Base-by-base conservation (phyloP, 2,113 vertebrate species). In the Laterallus jamaicensis region DNA sequence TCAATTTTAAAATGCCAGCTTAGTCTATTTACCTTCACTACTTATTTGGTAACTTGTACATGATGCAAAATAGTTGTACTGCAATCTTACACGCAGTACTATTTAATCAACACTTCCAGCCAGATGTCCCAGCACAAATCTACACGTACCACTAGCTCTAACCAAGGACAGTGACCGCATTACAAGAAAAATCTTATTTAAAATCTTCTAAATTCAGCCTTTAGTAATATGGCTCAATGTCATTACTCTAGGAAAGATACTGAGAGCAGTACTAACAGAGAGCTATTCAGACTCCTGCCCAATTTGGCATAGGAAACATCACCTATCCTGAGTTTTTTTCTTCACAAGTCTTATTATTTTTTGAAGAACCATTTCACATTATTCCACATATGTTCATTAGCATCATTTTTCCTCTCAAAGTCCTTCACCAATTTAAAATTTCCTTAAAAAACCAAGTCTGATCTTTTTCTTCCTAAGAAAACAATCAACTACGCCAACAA, bases 141-240 rank as follows among this genome's bases (percentile, higher is more conserved):
- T 81, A 73, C 71, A 73, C 10, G 0, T 16, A 39, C 21, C 68
- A 74, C 76, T 50, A 73, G 35, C 47, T 40, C 75, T 74, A 93
- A 67, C 37, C 90, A 90, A 97, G 70, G 74, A 15, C 3, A 82
- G 42, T 11, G 32, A 92, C 12, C 0, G 1, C 71, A 39, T 8
- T 76, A 76, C 71, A 80, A 92, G 70, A 58, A 77, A 87, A 77
- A 14, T 29, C 19, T 0, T 22, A 82, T 50, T 60, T 52, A 71
- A 78, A 93, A 73, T 54, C 76, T 95, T 92, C 96, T 87, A 68
- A 95, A 49, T 21, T 90, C 92, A 92, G 85, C 78, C 78, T 88
- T 77, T 47, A 81, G 88, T 74, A 84, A 60, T 68, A 84, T 4
- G 54, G 73, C 63, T 79, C 73, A 83, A 10, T 31, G 70, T 52